Evolutionary conservation across 2,113 vertebrate genomes (phyloP), one percentile per base, ranked within the genome.

Genomic region (Cercopithecus mona): DNA sequence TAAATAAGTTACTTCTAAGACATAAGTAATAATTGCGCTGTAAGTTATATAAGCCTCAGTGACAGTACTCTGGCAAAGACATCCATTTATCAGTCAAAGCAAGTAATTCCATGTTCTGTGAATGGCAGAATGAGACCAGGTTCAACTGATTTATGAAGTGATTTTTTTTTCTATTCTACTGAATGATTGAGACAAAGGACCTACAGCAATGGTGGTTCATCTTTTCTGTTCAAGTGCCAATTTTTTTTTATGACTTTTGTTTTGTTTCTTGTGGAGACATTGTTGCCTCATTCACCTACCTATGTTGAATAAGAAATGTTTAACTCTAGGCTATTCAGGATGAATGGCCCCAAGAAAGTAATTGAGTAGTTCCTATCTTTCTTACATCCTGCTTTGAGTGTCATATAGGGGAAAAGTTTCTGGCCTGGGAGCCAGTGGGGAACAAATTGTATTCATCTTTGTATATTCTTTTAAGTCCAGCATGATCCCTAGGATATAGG

Each of bases 231-330:
- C 94, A 94, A 96, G 94, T 95, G 75, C 82, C 97, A 95, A 93
- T 97, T 96, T 93, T 66, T 66, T 97, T 98, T 97, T 97, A 98
- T 96, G 86, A 94, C 94, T 97, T 98, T 76, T 96, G 97, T 96
- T 97, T 96, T 90, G 91, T 97, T 94, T 87, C 86, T 88, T 50
- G 57, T 88, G 64, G 61, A 64, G 79, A 81, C 89, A 94, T 45
- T 75, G 88, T 92, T 96, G 90, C 75, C 92, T 98, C 87, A 68
- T 96, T 98, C 86, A 94, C 96, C 96, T 55, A 96, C 97, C 92
- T 82, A 93, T 95, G 88, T 89, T 96, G 96, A 98, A 88, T 90
- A 97, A 97, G 88, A 94, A 81, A 64, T 90, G 38, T 93, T 97
- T 97, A 95, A 96, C 95, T 97, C 73, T 83, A 87, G 81, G 88